Percentiles rank a stretch among this genome's conserved stretches.
phyloP scores from a whole-genome alignment of 2,797 vertebrate species.

The Ptychadena robeensis region DNA sequence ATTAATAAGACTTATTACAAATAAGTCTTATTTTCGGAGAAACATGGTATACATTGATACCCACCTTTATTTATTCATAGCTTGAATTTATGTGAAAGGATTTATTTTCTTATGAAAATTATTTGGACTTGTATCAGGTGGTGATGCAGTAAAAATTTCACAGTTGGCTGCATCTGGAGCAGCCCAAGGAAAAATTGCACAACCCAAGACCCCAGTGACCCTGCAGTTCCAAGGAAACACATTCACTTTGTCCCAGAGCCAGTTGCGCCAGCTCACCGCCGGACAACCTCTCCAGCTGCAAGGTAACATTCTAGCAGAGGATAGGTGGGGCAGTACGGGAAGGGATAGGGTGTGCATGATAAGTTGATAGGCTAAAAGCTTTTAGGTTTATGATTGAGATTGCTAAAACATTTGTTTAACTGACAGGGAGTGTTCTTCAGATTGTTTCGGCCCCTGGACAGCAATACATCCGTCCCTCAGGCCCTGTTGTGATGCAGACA shows the following conservation, averaged over 20 bases:
- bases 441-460: constrained; percentile 92
- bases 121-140: constrained; percentile 73
- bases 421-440: constrained; percentile 94
- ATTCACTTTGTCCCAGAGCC: constrained; percentile 94
- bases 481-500: constrained; percentile 90
- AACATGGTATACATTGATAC: too few relatives aligned
- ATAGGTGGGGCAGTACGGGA: neutral
- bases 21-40: too few relatives aligned
- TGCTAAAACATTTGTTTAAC: neutral
- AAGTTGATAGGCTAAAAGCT: neutral
- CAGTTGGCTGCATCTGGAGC: constrained; percentile 86
- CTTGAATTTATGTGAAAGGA: too few relatives aligned
- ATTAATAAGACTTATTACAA: too few relatives aligned
- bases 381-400: neutral
- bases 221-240: constrained; percentile 98
- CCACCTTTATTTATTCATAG: too few relatives aligned
- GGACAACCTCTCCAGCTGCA: constrained; percentile 96
- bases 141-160: constrained; percentile 88
- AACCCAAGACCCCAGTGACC: constrained; percentile 92
- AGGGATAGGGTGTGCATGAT: neutral
- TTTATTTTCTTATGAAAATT: neutral
- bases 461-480: constrained; percentile 87
- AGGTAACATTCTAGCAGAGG: constrained; percentile 77
- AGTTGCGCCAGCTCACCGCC: constrained; percentile 95
- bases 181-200: constrained; percentile 83